phyloP scores from a whole-genome alignment of 92 coral and sea anemone genomes.

The Phenganax subtilis region DNA sequence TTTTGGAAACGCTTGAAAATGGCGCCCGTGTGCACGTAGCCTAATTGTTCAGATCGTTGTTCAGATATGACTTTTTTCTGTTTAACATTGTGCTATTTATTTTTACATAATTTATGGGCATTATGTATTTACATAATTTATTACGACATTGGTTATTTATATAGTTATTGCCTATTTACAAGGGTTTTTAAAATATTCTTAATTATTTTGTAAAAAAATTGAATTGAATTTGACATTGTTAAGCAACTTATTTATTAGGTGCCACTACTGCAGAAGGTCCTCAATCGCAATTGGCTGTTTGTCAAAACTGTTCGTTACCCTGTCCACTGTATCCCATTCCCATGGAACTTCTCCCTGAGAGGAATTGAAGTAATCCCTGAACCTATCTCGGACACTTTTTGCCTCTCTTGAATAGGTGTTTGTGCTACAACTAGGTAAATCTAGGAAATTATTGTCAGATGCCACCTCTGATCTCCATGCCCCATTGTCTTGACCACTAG shows the following conservation, averaged over 20 bases:
- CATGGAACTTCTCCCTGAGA: constrained; percentile 20
- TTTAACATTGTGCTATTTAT: too few species aligned
- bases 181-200: too few species aligned
- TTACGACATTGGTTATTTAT: neutral
- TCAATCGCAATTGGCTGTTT: too few species aligned
- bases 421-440: neutral
- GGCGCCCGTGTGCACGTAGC: too few species aligned
- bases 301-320: neutral
- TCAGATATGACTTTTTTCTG: too few species aligned
- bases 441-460: constrained; percentile 19
- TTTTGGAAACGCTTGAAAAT: too few species aligned
- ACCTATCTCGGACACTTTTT: constrained; percentile 10
- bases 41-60: too few species aligned
- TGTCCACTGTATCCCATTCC: constrained; percentile 22
- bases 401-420: constrained; percentile 19
- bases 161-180: too few species aligned
- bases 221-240: too few species aligned
- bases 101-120: neutral
- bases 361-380: constrained; percentile 24
- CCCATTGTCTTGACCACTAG: constrained; percentile 3
- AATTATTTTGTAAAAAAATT: too few species aligned
- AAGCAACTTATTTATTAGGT: too few species aligned
- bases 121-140: neutral
- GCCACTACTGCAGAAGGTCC: too few species aligned
- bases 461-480: constrained; percentile 21